Conservation (phyloP, 2,888 invertebrate genomes). For the Lasioglossum morio region DNA sequence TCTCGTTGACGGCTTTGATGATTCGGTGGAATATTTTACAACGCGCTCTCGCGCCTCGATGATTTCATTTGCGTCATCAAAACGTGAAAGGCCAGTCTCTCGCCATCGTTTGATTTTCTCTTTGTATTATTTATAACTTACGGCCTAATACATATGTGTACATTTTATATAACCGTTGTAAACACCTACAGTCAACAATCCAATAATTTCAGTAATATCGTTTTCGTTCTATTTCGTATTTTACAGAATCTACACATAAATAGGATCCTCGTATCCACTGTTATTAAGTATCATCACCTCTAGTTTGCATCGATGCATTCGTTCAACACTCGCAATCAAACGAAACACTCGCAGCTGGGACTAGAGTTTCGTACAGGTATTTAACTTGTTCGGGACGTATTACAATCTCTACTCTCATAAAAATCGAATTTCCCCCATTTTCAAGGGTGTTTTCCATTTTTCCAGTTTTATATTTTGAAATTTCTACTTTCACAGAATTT, state of each 20-base stretch:
- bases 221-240: conserved; percentile 67
- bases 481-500: not conserved
- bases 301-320: conserved; percentile 39
- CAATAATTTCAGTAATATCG: conserved; percentile 70
- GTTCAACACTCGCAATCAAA: conserved; percentile 13
- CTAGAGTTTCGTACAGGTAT: conserved; percentile 11
- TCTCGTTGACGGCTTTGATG: conserved; percentile 24
- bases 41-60: conserved; percentile 13
- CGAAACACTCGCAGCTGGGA: conserved; percentile 3
- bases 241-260: conserved; percentile 76
- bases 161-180: conserved; percentile 61
- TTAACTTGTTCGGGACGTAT: conserved; percentile 16
- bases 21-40: conserved; percentile 43
- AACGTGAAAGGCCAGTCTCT: conserved; percentile 48
- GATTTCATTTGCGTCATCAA: conserved; percentile 20
- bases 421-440: not conserved
- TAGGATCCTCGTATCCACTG: conserved; percentile 55
- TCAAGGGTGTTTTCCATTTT: no score
- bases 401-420: not conserved
- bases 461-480: not conserved
- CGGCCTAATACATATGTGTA: conserved; percentile 31
- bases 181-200: conserved; percentile 74
- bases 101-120: conserved; percentile 52
- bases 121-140: conserved; percentile 48
- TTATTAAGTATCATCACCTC: conserved; percentile 53